Evolutionary conservation across 2,888 invertebrate genomes (phyloP).

Genomic region (Acrobasis consociella): DNA sequence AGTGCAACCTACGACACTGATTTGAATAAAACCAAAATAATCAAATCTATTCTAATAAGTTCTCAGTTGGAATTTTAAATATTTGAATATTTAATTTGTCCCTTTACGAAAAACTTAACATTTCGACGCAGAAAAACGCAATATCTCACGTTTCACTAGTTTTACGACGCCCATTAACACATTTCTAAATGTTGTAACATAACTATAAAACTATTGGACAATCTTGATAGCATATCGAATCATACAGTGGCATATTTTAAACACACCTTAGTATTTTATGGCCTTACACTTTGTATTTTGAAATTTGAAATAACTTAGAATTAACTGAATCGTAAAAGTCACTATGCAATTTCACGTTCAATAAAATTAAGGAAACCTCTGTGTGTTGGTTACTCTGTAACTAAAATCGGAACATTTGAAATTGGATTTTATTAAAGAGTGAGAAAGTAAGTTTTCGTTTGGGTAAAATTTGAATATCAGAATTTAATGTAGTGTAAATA

Average conservation of each 20-base stretch:
- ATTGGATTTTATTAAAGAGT: not conserved
- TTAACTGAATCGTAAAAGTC: conserved; percentile 9
- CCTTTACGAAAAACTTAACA: not conserved
- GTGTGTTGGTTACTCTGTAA: conserved; percentile 1
- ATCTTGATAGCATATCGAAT: conserved; percentile 8
- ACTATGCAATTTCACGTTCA: conserved; percentile 17
- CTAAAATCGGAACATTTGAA: not conserved
- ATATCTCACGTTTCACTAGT: conserved; percentile 12
- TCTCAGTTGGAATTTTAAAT: conserved; percentile 1
- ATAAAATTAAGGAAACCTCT: conserved; percentile 12
- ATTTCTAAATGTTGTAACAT: conserved; percentile 13
- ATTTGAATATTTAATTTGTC: not conserved
- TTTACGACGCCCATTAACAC: conserved; percentile 13
- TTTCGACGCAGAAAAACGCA: conserved; percentile 1
- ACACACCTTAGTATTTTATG: conserved; percentile 10
- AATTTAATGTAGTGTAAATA: conserved; percentile 23
- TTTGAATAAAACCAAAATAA: conserved; percentile 13
- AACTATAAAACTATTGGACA: conserved; percentile 14
- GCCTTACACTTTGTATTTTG: conserved; percentile 6
- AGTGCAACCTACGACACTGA: not conserved
- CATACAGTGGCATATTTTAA: conserved; percentile 18
- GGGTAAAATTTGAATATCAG: not conserved
- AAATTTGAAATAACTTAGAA: conserved; percentile 15
- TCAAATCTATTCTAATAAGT: not conserved
- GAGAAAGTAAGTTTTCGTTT: not conserved